Evolutionary conservation across 1,140 invertebrate genomes (phyloP), one percentile per base, ranked within the genome.

Genomic region (Zaprionus camerounensis): DNA sequence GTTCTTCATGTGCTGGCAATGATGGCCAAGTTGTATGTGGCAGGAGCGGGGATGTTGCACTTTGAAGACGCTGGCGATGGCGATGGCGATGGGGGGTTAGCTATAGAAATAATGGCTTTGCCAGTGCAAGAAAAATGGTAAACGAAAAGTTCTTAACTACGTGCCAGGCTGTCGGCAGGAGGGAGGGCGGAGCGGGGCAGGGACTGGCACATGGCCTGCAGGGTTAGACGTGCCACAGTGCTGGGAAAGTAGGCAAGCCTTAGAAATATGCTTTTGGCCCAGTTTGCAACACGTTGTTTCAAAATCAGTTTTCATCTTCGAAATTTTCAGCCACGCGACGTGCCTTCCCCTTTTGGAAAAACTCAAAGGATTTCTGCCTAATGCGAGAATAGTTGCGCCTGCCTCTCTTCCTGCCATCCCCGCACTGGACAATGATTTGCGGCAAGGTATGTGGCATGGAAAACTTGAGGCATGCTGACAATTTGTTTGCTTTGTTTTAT

Each of bases 101-200:
- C 64, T 38, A 51, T 31, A 73, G 59, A 86, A 86, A 82, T 86
- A 87, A 86, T 86, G 82, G 83, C 80, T 82, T 46, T 86, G 83
- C 83, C 79, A 86, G 66, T 83, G 78, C 71, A 87, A 88, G 84
- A 87, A 88, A 87, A 87, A 83, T 88, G 76, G 67, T 68, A 68
- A 87, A 74, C 83, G 84, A 87, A 87, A 87, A 87, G 73, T 88
- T 88, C 62, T 83, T 74, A 88, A 83, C 77, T 88, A 87, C 81
- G 80, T 81, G 65, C 67, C 56, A 73, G 26, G n/a, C 53, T 55
- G 51, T 7, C 17, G 31, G 36, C 26, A 13, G 13, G 12, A 1
- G 4, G 15, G 1, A 1, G 12, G 55, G 24, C 13, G 26, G 55
- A 24, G 34, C 17, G 5, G 49, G 13, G 31, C 9, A 12, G 11